Evolutionary conservation across 1,140 invertebrate species (phyloP).

Genomic region (Pogonognathellus flavescens): DNA sequence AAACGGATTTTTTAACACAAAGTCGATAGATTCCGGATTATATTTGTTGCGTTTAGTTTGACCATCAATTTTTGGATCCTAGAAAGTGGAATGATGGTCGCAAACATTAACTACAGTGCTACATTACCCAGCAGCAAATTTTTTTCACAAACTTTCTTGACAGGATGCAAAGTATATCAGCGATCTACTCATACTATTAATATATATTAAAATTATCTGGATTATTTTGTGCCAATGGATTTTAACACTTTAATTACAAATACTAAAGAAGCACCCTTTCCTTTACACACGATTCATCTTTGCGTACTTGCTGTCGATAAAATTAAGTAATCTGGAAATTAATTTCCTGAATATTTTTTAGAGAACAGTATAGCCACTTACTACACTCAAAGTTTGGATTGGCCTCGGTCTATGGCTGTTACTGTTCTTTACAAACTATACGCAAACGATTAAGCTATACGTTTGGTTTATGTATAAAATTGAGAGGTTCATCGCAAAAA

Average conservation of each 20-base stretch:
- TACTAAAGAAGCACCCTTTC: too few species aligned
- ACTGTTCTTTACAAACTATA: slow-evolving; percentile 67
- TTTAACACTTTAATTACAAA: too few species aligned
- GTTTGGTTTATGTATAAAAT: not conserved
- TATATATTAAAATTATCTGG: too few species aligned
- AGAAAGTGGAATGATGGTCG: slow-evolving; percentile 79
- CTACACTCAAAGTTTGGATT: not conserved
- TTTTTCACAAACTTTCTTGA: not conserved
- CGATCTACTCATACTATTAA: too few species aligned
- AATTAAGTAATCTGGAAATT: too few species aligned
- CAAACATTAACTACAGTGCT: slow-evolving; percentile 88
- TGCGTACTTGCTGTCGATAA: too few species aligned
- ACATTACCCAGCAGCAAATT: slow-evolving; percentile 79
- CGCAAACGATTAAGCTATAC: slow-evolving; percentile 66
- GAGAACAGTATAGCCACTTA: too few species aligned
- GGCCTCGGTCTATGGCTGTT: slow-evolving; percentile 67
- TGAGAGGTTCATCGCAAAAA: not conserved
- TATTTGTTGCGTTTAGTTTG: slow-evolving; percentile 94
- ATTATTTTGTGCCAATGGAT: too few species aligned
- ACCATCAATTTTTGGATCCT: slow-evolving; percentile 84
- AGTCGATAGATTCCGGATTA: slow-evolving; percentile 86
- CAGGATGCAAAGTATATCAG: not conserved
- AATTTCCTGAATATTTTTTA: too few species aligned
- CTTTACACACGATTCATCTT: too few species aligned
- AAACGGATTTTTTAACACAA: too few species aligned